phyloP scores from a whole-genome alignment of 2,888 invertebrate genomes.

The Microplitis manilae region DNA sequence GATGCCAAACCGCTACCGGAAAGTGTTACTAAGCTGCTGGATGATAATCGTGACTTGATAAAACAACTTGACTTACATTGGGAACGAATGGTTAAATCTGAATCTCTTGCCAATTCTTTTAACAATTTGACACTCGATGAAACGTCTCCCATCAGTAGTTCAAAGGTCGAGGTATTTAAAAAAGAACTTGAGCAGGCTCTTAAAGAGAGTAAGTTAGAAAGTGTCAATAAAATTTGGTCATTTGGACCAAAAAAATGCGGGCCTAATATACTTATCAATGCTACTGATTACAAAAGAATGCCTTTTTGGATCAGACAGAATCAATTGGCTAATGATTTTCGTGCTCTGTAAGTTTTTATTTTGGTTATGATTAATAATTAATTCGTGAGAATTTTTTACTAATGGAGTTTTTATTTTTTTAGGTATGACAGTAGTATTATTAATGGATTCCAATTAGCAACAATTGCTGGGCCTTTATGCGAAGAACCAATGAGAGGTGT shows the following conservation, averaged over 20 bases:
- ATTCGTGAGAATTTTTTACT: constrained; percentile 26
- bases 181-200: constrained; percentile 77
- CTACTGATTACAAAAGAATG: constrained; percentile 79
- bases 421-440: constrained; percentile 83
- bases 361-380: background rate
- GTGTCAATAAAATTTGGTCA: constrained; percentile 85
- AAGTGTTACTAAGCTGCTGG: constrained; percentile 80
- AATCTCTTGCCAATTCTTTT: constrained; percentile 34
- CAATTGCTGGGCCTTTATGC: constrained; percentile 93
- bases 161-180: constrained; percentile 69
- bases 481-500: constrained; percentile 98
- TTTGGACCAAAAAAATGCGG: constrained; percentile 93
- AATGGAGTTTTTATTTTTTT: constrained; percentile 37
- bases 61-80: constrained; percentile 76
- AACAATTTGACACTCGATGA: constrained; percentile 50
- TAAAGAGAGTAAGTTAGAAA: constrained; percentile 74
- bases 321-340: constrained; percentile 56
- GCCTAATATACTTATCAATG: constrained; percentile 91
- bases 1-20: constrained; percentile 85
- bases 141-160: constrained; percentile 2
- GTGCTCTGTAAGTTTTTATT: constrained; percentile 58
- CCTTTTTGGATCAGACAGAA: constrained; percentile 73
- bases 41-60: constrained; percentile 80
- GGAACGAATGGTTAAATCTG: constrained; percentile 56
- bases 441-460: constrained; percentile 89